Conservation (phyloP, 2,888 invertebrate genomes). For the Drosophila barbarae region DNA sequence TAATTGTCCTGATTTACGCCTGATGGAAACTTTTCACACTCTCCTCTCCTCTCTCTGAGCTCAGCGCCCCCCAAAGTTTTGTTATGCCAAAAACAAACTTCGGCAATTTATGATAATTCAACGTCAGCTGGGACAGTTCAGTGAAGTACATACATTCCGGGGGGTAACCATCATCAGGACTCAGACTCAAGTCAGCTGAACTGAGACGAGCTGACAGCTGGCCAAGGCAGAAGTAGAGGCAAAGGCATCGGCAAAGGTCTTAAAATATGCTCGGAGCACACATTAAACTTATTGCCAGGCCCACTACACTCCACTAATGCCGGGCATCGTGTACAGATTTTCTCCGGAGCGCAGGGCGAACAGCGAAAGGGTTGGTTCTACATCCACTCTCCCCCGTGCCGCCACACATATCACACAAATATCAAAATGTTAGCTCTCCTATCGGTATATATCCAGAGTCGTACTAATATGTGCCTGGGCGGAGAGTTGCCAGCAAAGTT, state of each 20-base stretch:
- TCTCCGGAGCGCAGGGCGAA: constrained; percentile 55
- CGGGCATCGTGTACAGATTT: constrained; percentile 58
- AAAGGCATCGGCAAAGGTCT: constrained; percentile 42
- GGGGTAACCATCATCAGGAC: constrained; percentile 57
- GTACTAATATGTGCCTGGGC: constrained; percentile 11
- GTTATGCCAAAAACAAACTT: constrained; percentile 73
- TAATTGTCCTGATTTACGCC: constrained; percentile 71
- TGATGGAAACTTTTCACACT: constrained; percentile 64
- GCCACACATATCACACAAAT: constrained; percentile 45
- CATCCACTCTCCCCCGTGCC: neutral
- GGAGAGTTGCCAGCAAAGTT: constrained; percentile 58
- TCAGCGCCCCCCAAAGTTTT: constrained; percentile 53
- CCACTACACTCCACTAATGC: constrained; percentile 38
- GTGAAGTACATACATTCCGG: constrained; percentile 48
- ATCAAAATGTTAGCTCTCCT: constrained; percentile 53
- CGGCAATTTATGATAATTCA: constrained; percentile 77
- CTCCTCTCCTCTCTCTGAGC: neutral
- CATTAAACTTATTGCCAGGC: constrained; percentile 73
- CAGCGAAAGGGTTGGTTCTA: constrained; percentile 72
- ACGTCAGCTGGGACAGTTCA: constrained; percentile 77
- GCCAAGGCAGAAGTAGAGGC: constrained; percentile 48
- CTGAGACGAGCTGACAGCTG: constrained; percentile 62
- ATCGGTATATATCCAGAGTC: constrained; percentile 28
- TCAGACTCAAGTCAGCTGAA: constrained; percentile 39
- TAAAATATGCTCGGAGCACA: constrained; percentile 69